Percentiles rank a stretch among this genome's conserved stretches.
These are phyloP conservation scores for Poliocrania exsul DNA, from an alignment of 2,797 vertebrate species.

Conservation along the genomic window DNA sequence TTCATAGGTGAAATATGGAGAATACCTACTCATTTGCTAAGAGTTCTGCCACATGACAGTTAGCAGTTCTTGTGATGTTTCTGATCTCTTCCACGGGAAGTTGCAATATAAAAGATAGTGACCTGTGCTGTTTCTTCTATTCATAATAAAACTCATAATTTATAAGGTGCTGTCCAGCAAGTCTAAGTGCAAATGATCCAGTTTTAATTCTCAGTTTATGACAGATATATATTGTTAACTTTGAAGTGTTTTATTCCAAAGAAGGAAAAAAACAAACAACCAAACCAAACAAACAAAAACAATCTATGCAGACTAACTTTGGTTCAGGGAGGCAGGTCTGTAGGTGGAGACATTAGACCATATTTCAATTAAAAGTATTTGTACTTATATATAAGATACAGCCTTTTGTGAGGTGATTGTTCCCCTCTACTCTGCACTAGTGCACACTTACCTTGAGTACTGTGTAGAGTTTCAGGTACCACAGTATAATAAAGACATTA, in stretches of 20 bases:
- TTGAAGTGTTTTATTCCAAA: neutral
- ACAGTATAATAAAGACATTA: neutral
- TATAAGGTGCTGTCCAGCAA: neutral
- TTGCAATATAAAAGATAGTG: neutral
- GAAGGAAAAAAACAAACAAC: neutral
- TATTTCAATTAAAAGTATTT: constrained; percentile 21
- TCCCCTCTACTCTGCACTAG: neutral
- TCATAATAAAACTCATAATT: neutral
- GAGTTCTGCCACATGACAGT: neutral
- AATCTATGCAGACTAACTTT: neutral
- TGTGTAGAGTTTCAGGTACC: neutral
- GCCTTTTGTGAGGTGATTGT: neutral
- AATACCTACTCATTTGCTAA: neutral
- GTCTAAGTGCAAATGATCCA: neutral
- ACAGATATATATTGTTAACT: neutral
- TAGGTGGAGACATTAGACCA: constrained; percentile 44
- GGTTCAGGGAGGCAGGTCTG: neutral
- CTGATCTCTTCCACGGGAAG: neutral
- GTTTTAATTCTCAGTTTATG: neutral
- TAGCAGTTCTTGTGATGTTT: neutral
- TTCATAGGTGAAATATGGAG: neutral
- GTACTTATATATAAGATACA: neutral
- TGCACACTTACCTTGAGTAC: no score
- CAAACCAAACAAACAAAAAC: neutral
- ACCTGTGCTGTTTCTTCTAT: neutral